Conservation (phyloP, 2,113 vertebrate species). For the Chrysochloris asiatica region DNA sequence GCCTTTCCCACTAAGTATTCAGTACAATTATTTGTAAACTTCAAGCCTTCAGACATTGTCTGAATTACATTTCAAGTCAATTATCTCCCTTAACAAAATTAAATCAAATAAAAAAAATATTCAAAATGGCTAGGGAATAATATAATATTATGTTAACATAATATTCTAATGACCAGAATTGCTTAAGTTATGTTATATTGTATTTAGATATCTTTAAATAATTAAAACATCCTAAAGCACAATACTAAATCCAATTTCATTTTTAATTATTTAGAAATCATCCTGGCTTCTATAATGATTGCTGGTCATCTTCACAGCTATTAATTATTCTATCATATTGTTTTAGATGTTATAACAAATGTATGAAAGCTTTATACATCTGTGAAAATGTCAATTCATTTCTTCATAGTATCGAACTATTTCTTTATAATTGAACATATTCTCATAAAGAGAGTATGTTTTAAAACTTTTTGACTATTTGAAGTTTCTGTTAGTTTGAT, state of each 20-base stretch:
- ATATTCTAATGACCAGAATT: background rate
- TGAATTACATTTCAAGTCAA: background rate
- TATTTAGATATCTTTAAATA: background rate
- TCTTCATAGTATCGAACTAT: background rate
- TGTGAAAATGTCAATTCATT: background rate
- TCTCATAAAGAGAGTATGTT: background rate
- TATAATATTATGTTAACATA: background rate
- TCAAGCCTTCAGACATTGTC: background rate
- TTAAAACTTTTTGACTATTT: background rate
- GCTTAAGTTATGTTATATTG: background rate
- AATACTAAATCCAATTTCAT: background rate
- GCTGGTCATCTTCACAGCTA: background rate
- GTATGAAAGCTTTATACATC: background rate
- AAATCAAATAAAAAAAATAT: background rate
- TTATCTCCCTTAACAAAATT: background rate
- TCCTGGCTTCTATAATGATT: background rate
- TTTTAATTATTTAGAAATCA: background rate
- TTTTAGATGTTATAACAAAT: background rate
- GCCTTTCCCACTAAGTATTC: background rate
- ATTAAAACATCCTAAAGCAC: background rate
- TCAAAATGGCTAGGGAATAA: background rate
- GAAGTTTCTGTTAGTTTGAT: background rate
- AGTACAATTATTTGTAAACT: too few species aligned
- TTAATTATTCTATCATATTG: background rate
- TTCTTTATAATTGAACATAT: constrained; percentile 14